Evolutionary conservation across 2,797 vertebrate species (phyloP), one percentile per base, ranked within the genome.

Genomic region (Phoeniculus purpureus): DNA sequence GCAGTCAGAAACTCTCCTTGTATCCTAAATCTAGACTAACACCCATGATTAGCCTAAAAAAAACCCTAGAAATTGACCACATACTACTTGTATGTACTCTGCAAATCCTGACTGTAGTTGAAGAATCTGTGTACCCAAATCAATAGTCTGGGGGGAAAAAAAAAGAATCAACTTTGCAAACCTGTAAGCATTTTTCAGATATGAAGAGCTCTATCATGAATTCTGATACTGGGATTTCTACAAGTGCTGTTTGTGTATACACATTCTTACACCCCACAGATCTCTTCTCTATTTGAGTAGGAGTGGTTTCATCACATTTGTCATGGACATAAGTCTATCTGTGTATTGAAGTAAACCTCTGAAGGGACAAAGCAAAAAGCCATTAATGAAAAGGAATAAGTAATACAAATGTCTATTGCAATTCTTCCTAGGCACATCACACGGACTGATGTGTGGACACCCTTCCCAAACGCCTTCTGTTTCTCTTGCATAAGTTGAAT

Each of bases 391-490:
- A 45, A 71, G 7, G 25, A 58, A 10, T 67, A 76, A 80, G 20
- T 9, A 62, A 4, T 6, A 27, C 10, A 6, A 65, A 19, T 17
- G 1, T 52, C 25, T 87, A 50, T 37, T 40, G 6, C 11, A 56
- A 12, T 68, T 62, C 15, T 75, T 86, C 13, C 15, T 26, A 37
- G 27, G 14, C 19, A 31, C 5, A 26, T 16, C 1, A 1, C 2
- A 3, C 19, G 12, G 34, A 64, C 3, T 15, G 15, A n/a, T n/a
- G n/a, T n/a, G n/a, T n/a, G n/a, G n/a, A n/a, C n/a, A 4, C 3
- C 52, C 16, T 32, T 84, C 34, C 73, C 52, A 84, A 59, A n/a
- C 0, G 2, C 2, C 15, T 85, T 61, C 16, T 0, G 0, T 19
- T 67, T 76, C 6, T 78, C 45, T 55, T 61, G 17, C 20, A 5